These are phyloP conservation scores for Polylopha cassiicola DNA, from an alignment of 2,888 invertebrate species.

Conservation along the genomic window DNA sequence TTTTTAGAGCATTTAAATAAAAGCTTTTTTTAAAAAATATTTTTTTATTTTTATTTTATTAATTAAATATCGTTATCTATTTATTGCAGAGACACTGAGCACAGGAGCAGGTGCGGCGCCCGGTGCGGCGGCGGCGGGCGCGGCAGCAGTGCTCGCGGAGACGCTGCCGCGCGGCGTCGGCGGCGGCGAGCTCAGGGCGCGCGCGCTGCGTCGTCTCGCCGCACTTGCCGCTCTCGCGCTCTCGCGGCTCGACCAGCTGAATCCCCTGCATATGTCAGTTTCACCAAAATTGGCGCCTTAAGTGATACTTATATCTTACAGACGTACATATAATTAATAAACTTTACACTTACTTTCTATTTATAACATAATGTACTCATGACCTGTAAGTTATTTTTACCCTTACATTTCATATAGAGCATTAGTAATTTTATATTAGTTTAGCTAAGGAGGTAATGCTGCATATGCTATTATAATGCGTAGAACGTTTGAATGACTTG, in stretches of 20 bases:
- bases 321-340: too few species aligned
- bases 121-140: slow-evolving; percentile 34
- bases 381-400: too few species aligned
- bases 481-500: too few species aligned
- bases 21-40: too few species aligned
- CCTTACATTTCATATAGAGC: too few species aligned
- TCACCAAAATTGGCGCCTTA: not conserved
- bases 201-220: slow-evolving; percentile 54
- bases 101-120: slow-evolving; percentile 58
- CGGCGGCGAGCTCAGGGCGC: slow-evolving; percentile 48
- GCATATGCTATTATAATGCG: too few species aligned
- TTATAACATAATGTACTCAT: too few species aligned
- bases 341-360: too few species aligned
- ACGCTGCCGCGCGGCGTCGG: slow-evolving; percentile 50
- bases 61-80: too few species aligned
- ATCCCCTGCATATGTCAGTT: slow-evolving; percentile 60
- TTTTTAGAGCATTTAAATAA: too few species aligned
- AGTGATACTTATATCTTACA: not conserved
- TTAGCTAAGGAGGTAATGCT: too few species aligned
- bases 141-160: slow-evolving; percentile 42
- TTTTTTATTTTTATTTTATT: not conserved
- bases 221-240: slow-evolving; percentile 62
- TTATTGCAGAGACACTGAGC: slow-evolving; percentile 59
- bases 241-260: slow-evolving; percentile 49
- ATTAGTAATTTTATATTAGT: too few species aligned